These are phyloP conservation scores for Caenorhabditis sinica DNA, from an alignment of 2,888 invertebrate genomes.

Conservation along the genomic window DNA sequence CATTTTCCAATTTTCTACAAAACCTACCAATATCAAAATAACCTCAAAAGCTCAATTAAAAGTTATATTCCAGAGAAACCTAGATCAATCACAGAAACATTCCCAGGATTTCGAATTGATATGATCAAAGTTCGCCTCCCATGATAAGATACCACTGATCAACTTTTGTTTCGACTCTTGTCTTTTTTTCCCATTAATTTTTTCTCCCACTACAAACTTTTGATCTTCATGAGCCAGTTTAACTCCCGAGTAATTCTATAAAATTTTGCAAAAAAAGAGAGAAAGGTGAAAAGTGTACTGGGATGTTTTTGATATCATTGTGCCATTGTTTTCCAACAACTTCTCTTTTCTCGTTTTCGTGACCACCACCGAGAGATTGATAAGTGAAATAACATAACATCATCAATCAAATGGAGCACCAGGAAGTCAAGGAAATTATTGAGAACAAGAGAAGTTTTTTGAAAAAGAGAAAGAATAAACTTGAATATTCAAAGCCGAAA, in stretches of 20 bases:
- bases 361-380: slow-evolving; percentile 29
- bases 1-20: too few relatives aligned
- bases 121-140: neutral
- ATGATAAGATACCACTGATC: neutral
- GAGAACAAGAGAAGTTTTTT: neutral
- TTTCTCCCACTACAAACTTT: neutral
- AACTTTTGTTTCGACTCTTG: neutral
- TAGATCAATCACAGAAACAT: neutral
- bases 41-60: too few relatives aligned
- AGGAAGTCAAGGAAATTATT: slow-evolving; percentile 3
- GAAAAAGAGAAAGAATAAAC: neutral
- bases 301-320: slow-evolving; percentile 14
- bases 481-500: slow-evolving; percentile 36
- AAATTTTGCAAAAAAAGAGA: slow-evolving; percentile 1
- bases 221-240: neutral
- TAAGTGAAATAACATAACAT: slow-evolving; percentile 27
- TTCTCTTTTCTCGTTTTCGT: slow-evolving; percentile 2
- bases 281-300: slow-evolving; percentile 5
- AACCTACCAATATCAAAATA: too few relatives aligned
- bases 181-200: neutral
- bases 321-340: slow-evolving; percentile 28
- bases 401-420: slow-evolving; percentile 31
- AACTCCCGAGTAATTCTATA: neutral
- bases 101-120: slow-evolving; percentile 3
- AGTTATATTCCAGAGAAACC: neutral